Evolutionary conservation across 2,888 invertebrate species (phyloP), one percentile per base, ranked within the genome.

Genomic region (Zygaena filipendulae): DNA sequence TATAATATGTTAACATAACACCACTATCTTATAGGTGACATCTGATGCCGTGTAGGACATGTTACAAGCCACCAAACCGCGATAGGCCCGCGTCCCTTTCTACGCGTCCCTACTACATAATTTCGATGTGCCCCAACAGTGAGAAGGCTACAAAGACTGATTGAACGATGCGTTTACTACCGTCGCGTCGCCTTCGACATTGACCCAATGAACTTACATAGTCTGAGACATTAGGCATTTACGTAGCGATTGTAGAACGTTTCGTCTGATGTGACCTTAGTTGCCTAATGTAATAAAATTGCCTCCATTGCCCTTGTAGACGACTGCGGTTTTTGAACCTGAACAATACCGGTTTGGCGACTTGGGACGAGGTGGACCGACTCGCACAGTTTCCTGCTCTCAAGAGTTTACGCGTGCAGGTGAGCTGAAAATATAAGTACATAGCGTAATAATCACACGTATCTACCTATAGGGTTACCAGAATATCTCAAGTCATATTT

Each of bases 301-400:
- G 30, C 32, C 49, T 70, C 35, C n/a, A 40, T 38, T 45, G 30
- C 21, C 32, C 40, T 46, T 87, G 82, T 67, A 84, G 86, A 30
- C 83, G 83, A 52, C 82, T 94, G 27, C 85, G 87, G 52, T 87
- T 92, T 53, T 81, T 93, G 32, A 95, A 94, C 67, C 81, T 96
- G 38, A 95, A 93, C 63, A 89, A 91, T 44, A 92, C 93, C 11
- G 84, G 88, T 26, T 69, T 97, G 25, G 83, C 87, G 25, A 88
- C 90, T 19, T 95, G 96, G 95, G 88, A 91, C 47, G 94, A 95
- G 53, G 88, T 97, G 34, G 95, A 96, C 53, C 84, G 89, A 45
- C 81, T 97, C 40, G 86, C 90, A 29, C 85, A 85, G 55, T 95
- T 95, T 71, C 93, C 92, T 2, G 83, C 86, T 6, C 81, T 97